Base-by-base conservation (phyloP, 92 coral and sea anemone genomes). In the Micromussa lordhowensis region DNA sequence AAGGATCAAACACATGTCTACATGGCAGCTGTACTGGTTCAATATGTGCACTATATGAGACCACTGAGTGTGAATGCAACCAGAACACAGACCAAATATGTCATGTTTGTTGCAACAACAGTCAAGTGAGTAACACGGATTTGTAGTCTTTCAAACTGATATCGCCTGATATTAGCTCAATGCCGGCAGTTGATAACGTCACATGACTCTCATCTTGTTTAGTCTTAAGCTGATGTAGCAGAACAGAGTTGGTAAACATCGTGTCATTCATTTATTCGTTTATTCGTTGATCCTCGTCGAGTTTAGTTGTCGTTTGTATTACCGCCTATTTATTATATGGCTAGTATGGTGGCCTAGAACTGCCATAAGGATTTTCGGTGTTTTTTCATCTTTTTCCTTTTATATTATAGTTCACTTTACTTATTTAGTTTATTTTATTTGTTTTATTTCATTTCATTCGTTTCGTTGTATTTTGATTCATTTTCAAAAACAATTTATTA, bases 11-110 rank as follows among this genome's bases (percentile, higher is more conserved):
- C 88, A 92, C 98, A 38, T 98, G 99, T 80, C 38, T 72, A 54
- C 86, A 98, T 57, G 99, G 99, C 85, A 93, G 80, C 58, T 98
- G 99, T 44, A 87, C 58, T 38, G 99, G 99, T 26, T 89, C 99
- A 40, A 89, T 98, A 53, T 98, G 99, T 91, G 85, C 85, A 31
- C 86, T 77, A 18, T 94, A 92, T 87, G 92, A 90, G 44, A 79
- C 49, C 79, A 88, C 79, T 59, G 92, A 94, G 54, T 98, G 99
- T 68, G 88, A 92, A 53, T 98, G 98, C 38, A 51, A 73, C 1
- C 68, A 63, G 5, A 59, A 68, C 68, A 59, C 68, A 29, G 88
- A 90, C 13, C 82, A 90, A 58, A 35, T 90, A 82, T 98, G 99
- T 77, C 96, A 95, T 35, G 99, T 98, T 48, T 98, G 99, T 72